Percentiles rank a stretch among this genome's conserved stretches.
Evolutionary conservation across 2,888 invertebrate species (phyloP).

Genomic region (Tetragnatha montana): DNA sequence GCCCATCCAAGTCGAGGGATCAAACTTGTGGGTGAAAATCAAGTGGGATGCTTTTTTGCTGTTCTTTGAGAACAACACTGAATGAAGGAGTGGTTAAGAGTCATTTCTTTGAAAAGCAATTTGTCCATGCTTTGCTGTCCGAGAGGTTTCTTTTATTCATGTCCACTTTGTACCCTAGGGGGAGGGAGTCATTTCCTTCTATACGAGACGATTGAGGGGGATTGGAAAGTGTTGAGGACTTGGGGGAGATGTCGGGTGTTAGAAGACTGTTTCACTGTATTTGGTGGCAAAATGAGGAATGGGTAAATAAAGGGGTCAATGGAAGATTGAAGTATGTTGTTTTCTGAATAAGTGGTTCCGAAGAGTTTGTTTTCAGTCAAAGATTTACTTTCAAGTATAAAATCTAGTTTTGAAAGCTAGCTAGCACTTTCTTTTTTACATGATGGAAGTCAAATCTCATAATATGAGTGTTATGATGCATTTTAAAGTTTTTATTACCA

Average conservation of each 20-base stretch:
- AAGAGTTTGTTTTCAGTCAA: too few relatives aligned
- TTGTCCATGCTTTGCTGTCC: neutral
- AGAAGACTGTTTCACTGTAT: too few relatives aligned
- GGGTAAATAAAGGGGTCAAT: too few relatives aligned
- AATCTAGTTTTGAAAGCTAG: too few relatives aligned
- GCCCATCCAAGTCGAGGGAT: neutral
- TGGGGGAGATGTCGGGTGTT: neutral
- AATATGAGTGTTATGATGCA: too few relatives aligned
- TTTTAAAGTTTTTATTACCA: too few relatives aligned
- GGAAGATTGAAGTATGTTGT: too few relatives aligned
- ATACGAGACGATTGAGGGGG: neutral
- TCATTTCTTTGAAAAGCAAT: neutral
- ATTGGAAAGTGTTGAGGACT: neutral
- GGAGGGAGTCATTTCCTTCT: slow-evolving; percentile 2
- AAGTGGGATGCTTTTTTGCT: neutral
- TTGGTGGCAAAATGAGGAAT: too few relatives aligned
- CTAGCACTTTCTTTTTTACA: too few relatives aligned
- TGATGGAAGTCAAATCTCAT: too few relatives aligned
- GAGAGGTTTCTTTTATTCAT: neutral
- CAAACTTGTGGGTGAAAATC: slow-evolving; percentile 10
- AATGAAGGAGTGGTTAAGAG: neutral
- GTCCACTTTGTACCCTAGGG: neutral
- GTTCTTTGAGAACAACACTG: neutral
- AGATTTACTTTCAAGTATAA: too few relatives aligned
- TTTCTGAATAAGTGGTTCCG: too few relatives aligned